Base-by-base conservation (phyloP, 2,113 vertebrate genomes). In the Phainopepla nitens region DNA sequence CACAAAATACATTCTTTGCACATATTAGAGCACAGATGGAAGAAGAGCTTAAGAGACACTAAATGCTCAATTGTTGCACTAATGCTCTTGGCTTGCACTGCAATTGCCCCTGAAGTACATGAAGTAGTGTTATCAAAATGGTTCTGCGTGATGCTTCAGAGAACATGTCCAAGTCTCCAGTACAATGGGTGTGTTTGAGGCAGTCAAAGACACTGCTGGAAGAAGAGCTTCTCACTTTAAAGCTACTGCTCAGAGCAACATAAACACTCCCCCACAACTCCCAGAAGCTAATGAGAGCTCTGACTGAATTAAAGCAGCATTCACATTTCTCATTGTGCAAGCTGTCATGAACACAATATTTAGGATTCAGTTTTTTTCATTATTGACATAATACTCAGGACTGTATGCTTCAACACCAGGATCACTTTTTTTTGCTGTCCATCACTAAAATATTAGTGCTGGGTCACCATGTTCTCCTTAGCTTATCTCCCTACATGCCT, bases 1-100 rank as follows among this genome's bases (percentile, higher is more conserved):
- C 86, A 93, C 27, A 78, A 92, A 94, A 96, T 11, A 91, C 85
- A 90, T 6, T 68, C 47, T 93, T 90, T 17, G 71, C 33, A 96
- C 85, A 87, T 39, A 42, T 62, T 49, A 90, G 49, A 81, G 70
- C 69, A 93, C 71, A 65, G 87, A 56, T 65, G 51, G 93, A 91
- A 94, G 70, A 82, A 35, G 66, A 90, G 73, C 76, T 86, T 77
- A 41, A 57, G 72, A 90, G 66, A 68, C 15, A 27, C 24, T 61
- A 65, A 80, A 65, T 11, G 49, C 73, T 78, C 81, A 39, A 1
- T 57, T 76, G 69, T 27, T 56, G 57, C 60, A 62, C n/a, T 71
- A 75, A 71, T 24, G 62, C 31, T 78, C 79, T 45, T 10, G n/a
- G 85, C 60, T 94, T 24, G 61, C 35, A 27, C 7, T 83, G 73